Base-by-base conservation (phyloP, 2,888 invertebrate species). In the Tipula confusa region DNA sequence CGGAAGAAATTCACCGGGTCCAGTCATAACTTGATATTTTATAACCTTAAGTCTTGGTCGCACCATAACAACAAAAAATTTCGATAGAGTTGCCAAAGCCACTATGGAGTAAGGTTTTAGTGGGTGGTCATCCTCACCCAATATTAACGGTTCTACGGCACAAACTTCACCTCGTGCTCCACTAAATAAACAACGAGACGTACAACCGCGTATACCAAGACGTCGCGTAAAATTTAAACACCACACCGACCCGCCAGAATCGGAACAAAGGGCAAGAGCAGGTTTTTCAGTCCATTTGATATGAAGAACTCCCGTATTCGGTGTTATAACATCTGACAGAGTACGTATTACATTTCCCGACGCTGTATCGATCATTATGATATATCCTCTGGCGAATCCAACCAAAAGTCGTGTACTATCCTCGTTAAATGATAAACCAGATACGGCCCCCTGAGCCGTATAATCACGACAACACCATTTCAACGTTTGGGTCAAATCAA, bases 181-280 rank as follows among this genome's bases (percentile, higher is more conserved):
- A 38, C 98, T 98, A 89, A 99, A 99, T 15, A 99, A 91, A 88
- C 99, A 98, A 83, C 96, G 95, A 0, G 97, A 95, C 85, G 96
- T 95, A 88, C 96, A 96, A 0, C 95, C 95, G 79, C 98, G 92
- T 43, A 97, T 95, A 13, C 97, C 98, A 86, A 98, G 92, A 11
- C 96, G 93, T 84, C 97, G 91, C 79, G 95, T 96, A 87, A 98
- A 98, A 86, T 94, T 95, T 43, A 98, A 91, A 85, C 97, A 95
- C 93, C 98, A 99, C 1, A 99, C 98, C 0, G 98, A 98, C 0
- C 99, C 99, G 1, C 98, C 97, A 82, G 96, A 96, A 87, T 99
- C 98, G 24, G 97, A 95, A 86, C 95, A 94, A 33, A 96, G 90
- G 0, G 96, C 96, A 84, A 96, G 88, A 29, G 94, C 93, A 4